Conservation (phyloP, 2,888 invertebrate genomes). For the Amblyjoppa fuscipennis region DNA sequence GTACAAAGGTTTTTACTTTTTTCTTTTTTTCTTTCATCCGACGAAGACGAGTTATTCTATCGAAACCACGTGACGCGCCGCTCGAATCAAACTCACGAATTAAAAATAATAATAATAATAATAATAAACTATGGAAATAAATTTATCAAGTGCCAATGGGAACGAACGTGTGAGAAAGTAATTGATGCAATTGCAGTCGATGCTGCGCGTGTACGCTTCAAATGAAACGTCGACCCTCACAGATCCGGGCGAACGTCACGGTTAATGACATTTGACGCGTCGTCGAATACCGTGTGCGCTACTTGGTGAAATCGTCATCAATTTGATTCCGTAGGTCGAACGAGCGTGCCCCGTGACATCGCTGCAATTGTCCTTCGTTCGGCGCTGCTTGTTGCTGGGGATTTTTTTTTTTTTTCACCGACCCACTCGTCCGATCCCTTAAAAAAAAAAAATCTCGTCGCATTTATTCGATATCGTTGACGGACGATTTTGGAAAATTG, state of each 20-base stretch:
- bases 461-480: constrained; percentile 1
- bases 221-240: constrained; percentile 40
- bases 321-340: constrained; percentile 53
- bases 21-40: background rate
- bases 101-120: background rate
- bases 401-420: constrained; percentile 18
- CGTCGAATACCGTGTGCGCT: constrained; percentile 27
- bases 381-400: background rate
- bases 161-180: constrained; percentile 50
- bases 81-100: background rate
- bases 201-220: constrained; percentile 7
- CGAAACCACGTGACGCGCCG: constrained; percentile 22
- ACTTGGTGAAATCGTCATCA: constrained; percentile 55
- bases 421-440: background rate
- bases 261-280: constrained; percentile 54
- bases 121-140: constrained; percentile 23
- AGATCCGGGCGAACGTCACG: constrained; percentile 17
- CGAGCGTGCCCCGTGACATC: constrained; percentile 22
- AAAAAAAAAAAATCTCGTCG: background rate
- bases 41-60: background rate
- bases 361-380: constrained; percentile 23
- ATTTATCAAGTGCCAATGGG: constrained; percentile 56
- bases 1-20: background rate
- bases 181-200: constrained; percentile 57
- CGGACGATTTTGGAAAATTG: background rate